Base-by-base conservation (phyloP, 1,140 invertebrate species). In the Agraylea sexmaculata region DNA sequence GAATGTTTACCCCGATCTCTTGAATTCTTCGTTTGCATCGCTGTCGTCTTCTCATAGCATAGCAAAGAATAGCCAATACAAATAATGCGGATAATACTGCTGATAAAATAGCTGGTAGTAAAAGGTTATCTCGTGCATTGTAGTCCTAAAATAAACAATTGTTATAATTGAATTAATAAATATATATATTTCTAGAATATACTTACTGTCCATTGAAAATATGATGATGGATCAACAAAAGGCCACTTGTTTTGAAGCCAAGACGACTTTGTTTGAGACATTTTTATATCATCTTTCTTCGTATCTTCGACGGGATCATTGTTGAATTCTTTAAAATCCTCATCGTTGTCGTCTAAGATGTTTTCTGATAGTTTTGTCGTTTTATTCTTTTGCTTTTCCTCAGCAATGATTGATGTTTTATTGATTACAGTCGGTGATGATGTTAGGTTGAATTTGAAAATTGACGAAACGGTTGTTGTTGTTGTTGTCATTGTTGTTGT, bases 161-260 rank as follows among this genome's bases (percentile, higher is more conserved):
- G 15, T 29, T 12, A 38, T 27, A 27, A 13, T 19, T 36, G 7
- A 11, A 11, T 53, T 49, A 39, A 50, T 50, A 54, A 53, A 13
- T 43, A 40, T 32, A 29, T 49, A 38, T 28, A 25, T 32, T 34
- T 34, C 40, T 28, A 45, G 36, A 19, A 32, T 42, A 27, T 10
- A 53, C 69, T 70, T 53, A 77, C 74, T 56, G 70, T 69, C 74
- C 73, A 77, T 54, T 73, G 73, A 49, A 74, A 71, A 51, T 73
- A 72, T 20, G 73, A 70, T 3, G 73, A 72, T n/a, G 70, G 64
- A 55, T 76, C 71, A 28, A 70, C 64, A 51, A 74, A 77, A 25
- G 74, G 69, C 75, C 75, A 77, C 15, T 57, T 29, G 7, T 30
- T 49, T 31, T 49, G 47, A 21, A 49, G 30, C 47, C 47, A 49